Evolutionary conservation across 2,888 invertebrate species (phyloP).

Genomic region (Eulithis prunata): DNA sequence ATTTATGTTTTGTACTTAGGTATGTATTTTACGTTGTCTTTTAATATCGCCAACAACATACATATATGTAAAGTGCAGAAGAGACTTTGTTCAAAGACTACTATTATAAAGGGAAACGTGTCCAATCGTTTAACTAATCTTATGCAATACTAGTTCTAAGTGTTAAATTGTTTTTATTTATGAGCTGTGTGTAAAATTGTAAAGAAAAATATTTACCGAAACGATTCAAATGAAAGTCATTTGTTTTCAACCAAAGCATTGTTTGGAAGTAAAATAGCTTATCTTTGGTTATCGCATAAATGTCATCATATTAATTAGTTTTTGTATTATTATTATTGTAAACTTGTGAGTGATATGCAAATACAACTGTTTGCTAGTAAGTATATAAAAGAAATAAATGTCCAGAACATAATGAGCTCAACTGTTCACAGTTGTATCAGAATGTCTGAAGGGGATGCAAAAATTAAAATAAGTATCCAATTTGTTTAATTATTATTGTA

Average conservation of each 20-base stretch:
- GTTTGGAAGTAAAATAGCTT: slow-evolving; percentile 48
- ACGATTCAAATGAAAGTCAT: slow-evolving; percentile 60
- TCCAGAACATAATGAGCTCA: slow-evolving; percentile 56
- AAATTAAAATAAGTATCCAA: slow-evolving; percentile 66
- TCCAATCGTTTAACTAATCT: slow-evolving; percentile 74
- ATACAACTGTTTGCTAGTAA: slow-evolving; percentile 62
- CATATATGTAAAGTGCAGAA: slow-evolving; percentile 48
- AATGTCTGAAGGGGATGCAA: slow-evolving; percentile 56
- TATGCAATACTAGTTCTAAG: slow-evolving; percentile 84
- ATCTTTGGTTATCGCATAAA: slow-evolving; percentile 57
- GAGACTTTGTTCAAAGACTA: slow-evolving; percentile 61
- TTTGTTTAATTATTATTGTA: slow-evolving; percentile 78
- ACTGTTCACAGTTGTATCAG: slow-evolving; percentile 60
- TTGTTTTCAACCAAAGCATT: slow-evolving; percentile 76
- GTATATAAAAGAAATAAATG: slow-evolving; percentile 49
- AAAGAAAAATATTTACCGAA: slow-evolving; percentile 58
- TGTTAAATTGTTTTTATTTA: slow-evolving; percentile 84
- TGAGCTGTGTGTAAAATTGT: slow-evolving; percentile 66
- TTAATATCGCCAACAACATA: slow-evolving; percentile 48
- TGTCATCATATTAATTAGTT: slow-evolving; percentile 65
- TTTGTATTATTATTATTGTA: slow-evolving; percentile 44
- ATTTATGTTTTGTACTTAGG: slow-evolving; percentile 42
- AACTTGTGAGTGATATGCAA: slow-evolving; percentile 24
- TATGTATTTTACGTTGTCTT: slow-evolving; percentile 37
- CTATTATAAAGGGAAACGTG: slow-evolving; percentile 53